Percentiles rank a stretch among this genome's conserved stretches.
Conservation (phyloP, 2,797 vertebrate species). For the Macropus fuliginosus region DNA sequence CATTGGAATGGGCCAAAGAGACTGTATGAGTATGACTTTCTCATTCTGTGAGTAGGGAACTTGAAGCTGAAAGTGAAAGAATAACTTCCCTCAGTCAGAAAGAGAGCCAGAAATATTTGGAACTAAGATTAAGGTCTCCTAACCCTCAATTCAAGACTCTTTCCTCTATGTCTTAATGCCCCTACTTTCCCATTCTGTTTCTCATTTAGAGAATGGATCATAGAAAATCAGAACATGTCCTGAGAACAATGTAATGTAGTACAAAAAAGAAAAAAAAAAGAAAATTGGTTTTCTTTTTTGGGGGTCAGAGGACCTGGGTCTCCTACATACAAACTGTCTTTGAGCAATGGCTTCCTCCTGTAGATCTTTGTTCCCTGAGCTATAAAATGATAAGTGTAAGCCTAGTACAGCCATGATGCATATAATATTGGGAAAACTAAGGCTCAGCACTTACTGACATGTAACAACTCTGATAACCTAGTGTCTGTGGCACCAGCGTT, state of each 20-base stretch:
- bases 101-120: neutral
- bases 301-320: neutral
- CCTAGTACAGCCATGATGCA: neutral
- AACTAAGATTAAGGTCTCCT: neutral
- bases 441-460: neutral
- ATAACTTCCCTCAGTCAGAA: neutral
- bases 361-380: neutral
- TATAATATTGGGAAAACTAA: neutral
- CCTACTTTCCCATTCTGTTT: neutral
- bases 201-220: neutral
- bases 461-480: neutral
- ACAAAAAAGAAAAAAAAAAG: neutral
- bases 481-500: neutral
- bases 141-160: neutral
- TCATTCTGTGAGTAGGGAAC: neutral
- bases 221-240: neutral
- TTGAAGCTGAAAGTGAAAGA: neutral
- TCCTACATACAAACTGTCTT: neutral
- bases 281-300: neutral
- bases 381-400: neutral
- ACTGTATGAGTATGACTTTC: neutral
- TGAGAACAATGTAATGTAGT: neutral
- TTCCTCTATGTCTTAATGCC: neutral
- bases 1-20: neutral
- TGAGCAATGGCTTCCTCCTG: neutral